These are phyloP conservation scores for Tetheella fluctuosa DNA, from an alignment of 2,888 invertebrate species.

Conservation along the genomic window DNA sequence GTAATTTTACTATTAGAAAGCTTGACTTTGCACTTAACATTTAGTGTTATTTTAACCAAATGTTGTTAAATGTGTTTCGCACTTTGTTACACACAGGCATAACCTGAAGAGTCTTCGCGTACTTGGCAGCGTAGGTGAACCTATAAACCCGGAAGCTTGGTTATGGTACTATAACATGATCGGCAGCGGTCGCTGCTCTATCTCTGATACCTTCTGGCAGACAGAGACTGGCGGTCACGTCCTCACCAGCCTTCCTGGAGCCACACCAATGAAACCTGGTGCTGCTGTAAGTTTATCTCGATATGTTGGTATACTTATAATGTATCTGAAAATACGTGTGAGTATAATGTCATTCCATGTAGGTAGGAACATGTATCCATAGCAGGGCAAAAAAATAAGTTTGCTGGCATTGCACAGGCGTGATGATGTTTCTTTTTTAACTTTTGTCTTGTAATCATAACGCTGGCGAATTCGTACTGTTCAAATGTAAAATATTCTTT, in stretches of 20 bases:
- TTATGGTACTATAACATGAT: conserved; percentile 95
- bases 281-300: conserved; percentile 90
- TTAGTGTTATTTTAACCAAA: too few species aligned
- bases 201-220: conserved; percentile 99
- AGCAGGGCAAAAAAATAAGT: too few species aligned
- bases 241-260: conserved; percentile 97
- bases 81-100: conserved; percentile 75
- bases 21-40: too few species aligned
- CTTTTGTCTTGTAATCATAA: too few species aligned
- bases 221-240: conserved; percentile 99
- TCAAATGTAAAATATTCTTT: not conserved
- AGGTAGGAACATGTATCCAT: too few species aligned
- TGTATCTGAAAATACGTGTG: too few species aligned
- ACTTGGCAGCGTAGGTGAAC: conserved; percentile 98
- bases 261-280: conserved; percentile 98
- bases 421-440: too few species aligned
- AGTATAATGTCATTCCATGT: too few species aligned
- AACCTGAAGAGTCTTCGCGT: conserved; percentile 88
- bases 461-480: too few species aligned
- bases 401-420: too few species aligned
- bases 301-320: not conserved
- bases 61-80: not conserved
- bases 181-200: conserved; percentile 93
- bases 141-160: conserved; percentile 99
- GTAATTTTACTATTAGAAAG: too few species aligned